Base-by-base conservation (phyloP, 2,113 vertebrate genomes). In the Larimichthys polyactis region DNA sequence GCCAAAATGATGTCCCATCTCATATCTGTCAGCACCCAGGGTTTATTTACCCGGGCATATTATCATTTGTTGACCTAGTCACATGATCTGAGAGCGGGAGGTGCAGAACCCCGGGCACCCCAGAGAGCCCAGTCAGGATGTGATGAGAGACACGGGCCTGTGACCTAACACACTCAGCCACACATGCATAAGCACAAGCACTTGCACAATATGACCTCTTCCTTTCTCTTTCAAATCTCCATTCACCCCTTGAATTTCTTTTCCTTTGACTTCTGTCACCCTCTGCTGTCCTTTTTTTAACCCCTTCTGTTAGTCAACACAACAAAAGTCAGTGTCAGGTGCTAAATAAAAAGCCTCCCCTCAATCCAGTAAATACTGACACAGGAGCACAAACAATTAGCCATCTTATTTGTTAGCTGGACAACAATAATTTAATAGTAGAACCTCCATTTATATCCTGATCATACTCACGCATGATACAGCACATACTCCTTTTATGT, bases 81-180 rank as follows among this genome's bases (percentile, higher is more conserved):
- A 94, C 91, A 93, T 91, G 90, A 94, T 94, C 92, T 94, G 93
- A 94, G 85, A 87, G 79, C 59, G 59, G 84, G 91, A 89, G 91
- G 90, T 81, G 85, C 84, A 87, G 87, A 87, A 77, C 78, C 79
- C 71, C 51, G 14, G 87, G 81, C 83, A 84, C 86, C 83, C 93
- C 32, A 57, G 89, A 86, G 90, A 89, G 87, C 66, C 87, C 62
- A 62, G 83, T 75, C 90, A 88, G 87, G 84, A 91, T 24, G 90
- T 91, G 92, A 95, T 96, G 96, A 96, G 96, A 96, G 95, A 94
- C 96, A 96, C 94, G 95, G 96, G 96, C 96, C 96, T 94, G 96
- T 96, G 96, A 95, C 96, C 94, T 91, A 94, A 96, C 96, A 94
- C 94, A 94, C 86, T 91, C 90, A 74, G 44, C 22, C 71, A 68